Evolutionary conservation across 2,113 vertebrate species (phyloP).

Genomic region (Xiphophorus maculatus): DNA sequence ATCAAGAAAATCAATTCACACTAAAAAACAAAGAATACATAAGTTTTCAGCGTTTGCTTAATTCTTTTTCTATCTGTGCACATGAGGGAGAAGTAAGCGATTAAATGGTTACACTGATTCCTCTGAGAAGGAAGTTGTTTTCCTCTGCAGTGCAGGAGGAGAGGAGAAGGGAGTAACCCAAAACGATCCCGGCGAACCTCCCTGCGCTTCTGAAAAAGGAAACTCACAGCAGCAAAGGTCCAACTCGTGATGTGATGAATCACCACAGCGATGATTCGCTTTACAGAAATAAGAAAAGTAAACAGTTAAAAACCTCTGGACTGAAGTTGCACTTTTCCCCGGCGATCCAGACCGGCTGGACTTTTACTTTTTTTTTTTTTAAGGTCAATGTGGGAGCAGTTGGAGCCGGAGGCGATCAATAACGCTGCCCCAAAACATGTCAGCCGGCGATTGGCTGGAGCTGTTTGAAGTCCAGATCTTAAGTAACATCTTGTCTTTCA

Average conservation of each 20-base stretch:
- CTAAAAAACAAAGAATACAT: too few species aligned
- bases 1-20: too few species aligned
- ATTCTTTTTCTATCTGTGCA: background rate
- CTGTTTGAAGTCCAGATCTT: constrained; percentile 68
- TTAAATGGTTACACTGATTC: constrained; percentile 39
- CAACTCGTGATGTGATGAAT: constrained; percentile 48
- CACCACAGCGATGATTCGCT: constrained; percentile 27
- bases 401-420: constrained; percentile 67
- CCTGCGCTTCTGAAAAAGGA: constrained; percentile 13
- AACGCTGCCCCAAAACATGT: constrained; percentile 54
- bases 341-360: constrained; percentile 19
- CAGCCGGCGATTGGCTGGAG: constrained; percentile 64
- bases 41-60: background rate
- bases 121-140: constrained; percentile 52
- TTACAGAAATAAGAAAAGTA: constrained; percentile 49
- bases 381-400: constrained; percentile 23
- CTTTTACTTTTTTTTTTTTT: background rate
- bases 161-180: constrained; percentile 9
- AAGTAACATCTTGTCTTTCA: constrained; percentile 74
- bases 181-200: constrained; percentile 16
- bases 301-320: constrained; percentile 43
- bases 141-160: constrained; percentile 26
- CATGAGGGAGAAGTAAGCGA: constrained; percentile 16
- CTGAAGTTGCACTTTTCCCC: constrained; percentile 23
- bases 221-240: constrained; percentile 41